Base-by-base conservation (phyloP, 1,140 invertebrate species). In the Ips nitidus region DNA sequence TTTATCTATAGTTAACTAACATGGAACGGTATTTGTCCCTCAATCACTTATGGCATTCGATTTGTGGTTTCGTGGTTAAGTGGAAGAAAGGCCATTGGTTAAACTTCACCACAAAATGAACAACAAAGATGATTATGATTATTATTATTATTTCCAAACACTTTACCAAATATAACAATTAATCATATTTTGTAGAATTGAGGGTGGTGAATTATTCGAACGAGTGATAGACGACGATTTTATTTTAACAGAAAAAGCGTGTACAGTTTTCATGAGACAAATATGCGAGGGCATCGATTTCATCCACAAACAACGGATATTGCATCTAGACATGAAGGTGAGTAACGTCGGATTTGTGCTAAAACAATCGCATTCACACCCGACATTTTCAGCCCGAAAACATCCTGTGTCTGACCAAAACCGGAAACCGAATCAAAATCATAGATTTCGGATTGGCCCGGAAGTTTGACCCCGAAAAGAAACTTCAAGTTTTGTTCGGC, bases 201-300 rank as follows among this genome's bases (percentile, higher is more conserved):
- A 93, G 80, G 98, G 98, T 3, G 98, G 98, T 4, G 97, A 99
- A 83, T 84, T 99, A 4, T 99, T 99, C 80, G 98, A 99, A 81
- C 86, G 97, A 68, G 97, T 99, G 3, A 98, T 99, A 70, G 95
- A 97, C 76, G 97, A 99, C 78, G 96, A 98, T 80, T 99, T 99
- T 78, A 87, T 98, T 6, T 83, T 99, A 67, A 98, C 97, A 0
- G 98, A 99, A 80, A 90, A 93, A 66, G 93, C 94, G 2, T 98
- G 96, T 80, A 91, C 94, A 0, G 92, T 98, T 62, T 98, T 99
- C 78, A 94, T 98, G 86, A 84, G 95, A 41, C 97, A 99, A 83
- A 98, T 99, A 73, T 98, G 95, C 80, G 95, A 98, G 80, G 97
- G 95, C 8, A 90, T 99, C 65, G 91, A 94, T 73, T 99, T 97